Conservation (phyloP, 2,888 invertebrate genomes). For the Nemoura dubitans region DNA sequence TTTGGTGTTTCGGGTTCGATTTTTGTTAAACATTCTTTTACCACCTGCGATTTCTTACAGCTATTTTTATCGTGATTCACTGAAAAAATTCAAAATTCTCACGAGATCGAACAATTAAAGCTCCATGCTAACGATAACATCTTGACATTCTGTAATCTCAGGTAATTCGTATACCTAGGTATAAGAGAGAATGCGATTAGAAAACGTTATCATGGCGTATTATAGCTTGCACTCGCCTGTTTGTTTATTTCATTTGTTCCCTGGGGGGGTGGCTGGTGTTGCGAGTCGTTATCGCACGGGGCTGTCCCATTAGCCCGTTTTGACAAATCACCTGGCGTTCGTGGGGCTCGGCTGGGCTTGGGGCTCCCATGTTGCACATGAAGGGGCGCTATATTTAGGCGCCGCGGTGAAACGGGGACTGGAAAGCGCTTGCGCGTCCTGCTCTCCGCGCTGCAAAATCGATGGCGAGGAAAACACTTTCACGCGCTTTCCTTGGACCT, state of each 20-base stretch:
- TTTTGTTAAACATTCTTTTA: background rate
- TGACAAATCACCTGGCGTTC: constrained; percentile 3
- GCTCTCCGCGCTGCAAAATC: background rate
- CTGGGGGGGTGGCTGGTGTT: background rate
- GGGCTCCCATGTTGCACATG: background rate
- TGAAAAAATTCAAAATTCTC: background rate
- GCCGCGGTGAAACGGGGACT: background rate
- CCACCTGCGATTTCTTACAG: background rate
- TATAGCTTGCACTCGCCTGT: background rate
- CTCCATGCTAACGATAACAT: background rate
- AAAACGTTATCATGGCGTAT: background rate
- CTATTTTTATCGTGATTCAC: background rate
- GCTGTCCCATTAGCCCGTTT: background rate
- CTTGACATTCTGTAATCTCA: background rate
- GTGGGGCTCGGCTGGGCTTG: background rate
- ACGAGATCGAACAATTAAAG: background rate
- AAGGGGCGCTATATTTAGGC: background rate
- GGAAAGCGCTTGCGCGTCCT: background rate
- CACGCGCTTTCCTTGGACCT: background rate
- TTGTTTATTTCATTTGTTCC: background rate
- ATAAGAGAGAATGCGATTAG: background rate
- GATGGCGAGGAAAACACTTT: background rate
- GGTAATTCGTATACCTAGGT: background rate
- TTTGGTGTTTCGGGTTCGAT: background rate
- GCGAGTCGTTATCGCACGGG: background rate